These are phyloP conservation scores for Tyto alba DNA, from an alignment of 2,113 vertebrate species.

Conservation along the genomic window DNA sequence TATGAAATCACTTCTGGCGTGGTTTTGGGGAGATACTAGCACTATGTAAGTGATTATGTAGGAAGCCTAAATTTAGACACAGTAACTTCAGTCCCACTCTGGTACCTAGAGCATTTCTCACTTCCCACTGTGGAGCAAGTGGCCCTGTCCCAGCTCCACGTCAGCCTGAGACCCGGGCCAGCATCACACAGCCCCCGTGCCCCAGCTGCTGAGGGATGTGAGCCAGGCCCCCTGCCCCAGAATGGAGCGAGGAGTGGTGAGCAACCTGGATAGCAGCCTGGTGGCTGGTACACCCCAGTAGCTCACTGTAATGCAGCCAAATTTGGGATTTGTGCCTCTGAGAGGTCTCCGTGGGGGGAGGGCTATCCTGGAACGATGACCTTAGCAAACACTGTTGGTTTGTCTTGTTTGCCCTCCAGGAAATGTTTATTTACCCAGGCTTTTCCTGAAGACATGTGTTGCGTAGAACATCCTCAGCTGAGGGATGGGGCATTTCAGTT, in stretches of 20 bases:
- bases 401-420: constrained; percentile 7
- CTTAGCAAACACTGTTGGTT: neutral
- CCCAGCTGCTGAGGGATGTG: neutral
- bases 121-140: neutral
- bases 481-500: neutral
- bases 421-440: constrained; percentile 42
- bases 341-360: neutral
- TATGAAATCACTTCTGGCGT: neutral
- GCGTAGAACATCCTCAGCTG: neutral
- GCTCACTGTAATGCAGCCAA: neutral
- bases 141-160: neutral
- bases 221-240: neutral
- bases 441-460: constrained; percentile 14
- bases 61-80: neutral
- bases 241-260: neutral
- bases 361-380: neutral
- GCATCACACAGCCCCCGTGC: neutral
- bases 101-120: neutral
- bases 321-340: neutral
- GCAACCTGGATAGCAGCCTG: neutral
- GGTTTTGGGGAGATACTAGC: neutral
- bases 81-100: neutral
- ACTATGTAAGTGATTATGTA: neutral
- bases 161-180: neutral
- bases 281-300: neutral